A percentile compares a stretch with the other conserved stretches of the same genome.
These are phyloP conservation scores for Mythimna albipuncta DNA, from an alignment of 2,888 invertebrate genomes.

Conservation along the genomic window DNA sequence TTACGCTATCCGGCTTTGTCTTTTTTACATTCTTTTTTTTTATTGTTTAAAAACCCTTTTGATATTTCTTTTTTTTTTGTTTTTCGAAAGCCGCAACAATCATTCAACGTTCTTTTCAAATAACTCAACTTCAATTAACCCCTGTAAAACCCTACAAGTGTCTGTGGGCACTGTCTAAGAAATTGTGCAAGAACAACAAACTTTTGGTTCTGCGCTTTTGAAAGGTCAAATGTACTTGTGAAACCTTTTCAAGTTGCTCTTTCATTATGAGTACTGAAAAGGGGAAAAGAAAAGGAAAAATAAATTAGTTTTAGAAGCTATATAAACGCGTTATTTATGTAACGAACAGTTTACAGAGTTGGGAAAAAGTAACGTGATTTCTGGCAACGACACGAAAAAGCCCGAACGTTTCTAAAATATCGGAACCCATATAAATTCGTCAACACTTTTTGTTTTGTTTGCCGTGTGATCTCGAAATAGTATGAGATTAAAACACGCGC, in stretches of 20 bases:
- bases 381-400: not conserved
- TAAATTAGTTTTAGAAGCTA: not conserved
- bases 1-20: too few relatives aligned
- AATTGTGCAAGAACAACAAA: not conserved
- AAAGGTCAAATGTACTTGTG: not conserved
- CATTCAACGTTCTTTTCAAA: too few relatives aligned
- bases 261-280: not conserved
- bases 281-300: not conserved
- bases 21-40: too few relatives aligned
- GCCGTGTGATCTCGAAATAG: not conserved
- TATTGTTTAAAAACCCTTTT: too few relatives aligned
- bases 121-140: not conserved
- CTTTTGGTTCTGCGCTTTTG: not conserved
- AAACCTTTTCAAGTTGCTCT: not conserved
- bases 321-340: not conserved
- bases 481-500: not conserved
- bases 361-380: not conserved
- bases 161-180: too few relatives aligned
- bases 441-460: slow-evolving; percentile 11
- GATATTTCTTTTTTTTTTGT: too few relatives aligned
- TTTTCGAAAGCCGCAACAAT: not conserved
- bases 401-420: not conserved
- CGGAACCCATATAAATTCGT: slow-evolving; percentile 5
- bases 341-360: not conserved
- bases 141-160: not conserved